Conservation (phyloP, 2,113 vertebrate genomes). For the Brevimyrus niger region DNA sequence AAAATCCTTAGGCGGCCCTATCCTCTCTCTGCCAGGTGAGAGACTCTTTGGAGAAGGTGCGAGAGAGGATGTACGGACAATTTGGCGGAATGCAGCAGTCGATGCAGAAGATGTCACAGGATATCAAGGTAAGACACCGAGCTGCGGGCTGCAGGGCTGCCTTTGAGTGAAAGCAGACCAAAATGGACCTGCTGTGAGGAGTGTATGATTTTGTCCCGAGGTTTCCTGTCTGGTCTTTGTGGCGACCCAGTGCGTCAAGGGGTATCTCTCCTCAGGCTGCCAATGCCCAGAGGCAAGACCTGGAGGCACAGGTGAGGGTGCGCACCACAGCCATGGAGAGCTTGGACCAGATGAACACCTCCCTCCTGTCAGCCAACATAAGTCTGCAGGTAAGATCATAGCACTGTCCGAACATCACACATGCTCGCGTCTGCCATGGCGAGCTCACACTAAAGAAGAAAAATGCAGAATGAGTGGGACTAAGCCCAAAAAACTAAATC, state of each 20-base stretch:
- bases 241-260: background rate
- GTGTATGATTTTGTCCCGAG: background rate
- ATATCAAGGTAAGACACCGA: slow-evolving; percentile 68
- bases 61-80: slow-evolving; percentile 88
- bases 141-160: too few relatives aligned
- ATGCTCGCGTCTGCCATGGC: background rate
- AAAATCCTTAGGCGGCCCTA: background rate
- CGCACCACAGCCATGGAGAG: slow-evolving; percentile 82
- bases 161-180: background rate
- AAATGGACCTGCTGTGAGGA: background rate
- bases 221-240: background rate
- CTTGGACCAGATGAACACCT: slow-evolving; percentile 81
- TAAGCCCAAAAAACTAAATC: background rate
- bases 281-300: slow-evolving; percentile 66
- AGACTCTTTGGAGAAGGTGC: slow-evolving; percentile 91
- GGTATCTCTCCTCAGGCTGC: slow-evolving; percentile 56
- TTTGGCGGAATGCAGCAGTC: slow-evolving; percentile 91
- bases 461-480: background rate
- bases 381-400: slow-evolving; percentile 71
- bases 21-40: slow-evolving; percentile 67
- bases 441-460: background rate
- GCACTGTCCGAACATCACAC: background rate
- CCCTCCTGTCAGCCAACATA: slow-evolving; percentile 77
- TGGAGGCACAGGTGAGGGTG: slow-evolving; percentile 75
- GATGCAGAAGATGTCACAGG: slow-evolving; percentile 78